phyloP scores from a whole-genome alignment of 2,113 vertebrate species.

The Daubentonia madagascariensis region DNA sequence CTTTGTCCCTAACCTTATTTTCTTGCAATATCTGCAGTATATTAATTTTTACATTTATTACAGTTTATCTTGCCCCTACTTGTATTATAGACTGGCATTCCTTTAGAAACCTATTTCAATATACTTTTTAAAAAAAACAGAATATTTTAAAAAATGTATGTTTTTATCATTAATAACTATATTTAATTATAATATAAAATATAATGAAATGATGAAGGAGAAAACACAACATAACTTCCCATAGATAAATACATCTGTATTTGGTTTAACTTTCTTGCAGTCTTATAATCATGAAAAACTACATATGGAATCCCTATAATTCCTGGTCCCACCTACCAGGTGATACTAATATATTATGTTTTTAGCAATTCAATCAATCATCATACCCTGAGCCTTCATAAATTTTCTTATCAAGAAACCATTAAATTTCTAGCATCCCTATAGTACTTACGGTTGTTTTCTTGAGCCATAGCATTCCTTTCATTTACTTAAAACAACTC shows the following conservation, averaged over 20 bases:
- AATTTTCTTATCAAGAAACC: background rate
- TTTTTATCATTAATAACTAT: background rate
- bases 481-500: background rate
- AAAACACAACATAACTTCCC: background rate
- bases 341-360: background rate
- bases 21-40: background rate
- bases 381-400: background rate
- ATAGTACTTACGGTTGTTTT: background rate
- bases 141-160: background rate
- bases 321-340: rapidly evolving
- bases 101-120: background rate
- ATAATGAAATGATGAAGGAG: background rate
- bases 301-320: background rate
- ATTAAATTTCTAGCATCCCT: background rate
- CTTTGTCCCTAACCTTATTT: background rate
- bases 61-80: background rate
- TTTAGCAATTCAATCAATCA: background rate
- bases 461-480: background rate
- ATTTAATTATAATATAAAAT: background rate
- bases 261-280: background rate
- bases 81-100: background rate
- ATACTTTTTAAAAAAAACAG: background rate
- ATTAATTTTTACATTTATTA: background rate
- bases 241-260: background rate
- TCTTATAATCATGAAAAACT: background rate